Conservation (phyloP, 2,113 vertebrate genomes). For the Gorsachius goisagi region DNA sequence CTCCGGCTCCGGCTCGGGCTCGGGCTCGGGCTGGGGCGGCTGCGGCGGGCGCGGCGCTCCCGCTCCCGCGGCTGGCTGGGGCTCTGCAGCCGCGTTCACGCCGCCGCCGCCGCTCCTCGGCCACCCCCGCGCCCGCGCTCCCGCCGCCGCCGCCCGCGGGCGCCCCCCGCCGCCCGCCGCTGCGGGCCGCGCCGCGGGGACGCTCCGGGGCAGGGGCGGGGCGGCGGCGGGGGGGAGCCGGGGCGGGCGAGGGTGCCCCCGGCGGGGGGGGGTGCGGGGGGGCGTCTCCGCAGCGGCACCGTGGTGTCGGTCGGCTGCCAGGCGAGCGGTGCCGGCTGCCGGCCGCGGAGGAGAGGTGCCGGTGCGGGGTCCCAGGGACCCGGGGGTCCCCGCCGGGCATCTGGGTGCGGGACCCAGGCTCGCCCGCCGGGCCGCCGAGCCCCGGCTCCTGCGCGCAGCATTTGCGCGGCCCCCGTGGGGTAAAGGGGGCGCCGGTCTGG, state of each 20-base stretch:
- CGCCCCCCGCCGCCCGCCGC: neutral
- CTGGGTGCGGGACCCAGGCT: neutral
- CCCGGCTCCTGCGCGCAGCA: neutral
- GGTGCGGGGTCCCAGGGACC: neutral
- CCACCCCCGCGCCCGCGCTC: neutral
- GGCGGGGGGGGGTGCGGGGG: no score
- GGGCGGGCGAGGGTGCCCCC: neutral
- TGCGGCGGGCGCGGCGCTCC: neutral
- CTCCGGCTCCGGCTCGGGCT: neutral
- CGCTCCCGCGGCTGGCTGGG: neutral
- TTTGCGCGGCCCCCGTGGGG: accelerated
- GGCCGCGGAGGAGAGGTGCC: neutral
- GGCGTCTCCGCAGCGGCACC: neutral
- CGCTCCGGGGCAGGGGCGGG: neutral
- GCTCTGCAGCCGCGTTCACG: neutral
- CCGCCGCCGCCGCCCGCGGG: neutral
- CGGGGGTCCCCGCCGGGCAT: neutral
- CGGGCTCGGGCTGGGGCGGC: no score
- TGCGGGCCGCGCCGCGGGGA: neutral
- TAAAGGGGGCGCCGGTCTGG: neutral
- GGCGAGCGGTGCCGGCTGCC: neutral
- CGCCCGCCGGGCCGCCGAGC: neutral
- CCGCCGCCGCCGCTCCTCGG: neutral
- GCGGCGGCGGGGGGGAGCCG: neutral
- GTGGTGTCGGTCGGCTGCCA: neutral